Evolutionary conservation across 2,888 invertebrate genomes (phyloP), one percentile per base, ranked within the genome.

Genomic region (Anoplius nigerrimus): DNA sequence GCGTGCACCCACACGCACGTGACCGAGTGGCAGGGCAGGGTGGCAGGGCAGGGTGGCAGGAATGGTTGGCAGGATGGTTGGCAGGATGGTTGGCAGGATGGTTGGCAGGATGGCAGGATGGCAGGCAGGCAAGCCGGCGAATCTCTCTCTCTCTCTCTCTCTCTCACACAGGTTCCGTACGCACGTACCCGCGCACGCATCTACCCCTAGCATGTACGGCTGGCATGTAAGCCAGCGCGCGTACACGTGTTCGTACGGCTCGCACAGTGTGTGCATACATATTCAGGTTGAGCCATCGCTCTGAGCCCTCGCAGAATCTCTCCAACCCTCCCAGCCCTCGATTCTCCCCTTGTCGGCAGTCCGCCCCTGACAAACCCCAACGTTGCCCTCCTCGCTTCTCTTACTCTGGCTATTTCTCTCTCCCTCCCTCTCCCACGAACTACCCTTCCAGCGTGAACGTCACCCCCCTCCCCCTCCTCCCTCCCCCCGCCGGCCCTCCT

Each of bases 381-480:
- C 80, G 88, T 68, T 69, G 87, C 89, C 90, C 71, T 66, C 70
- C 62, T 66, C 65, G 66, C 71, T n/a, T n/a, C n/a, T n/a, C n/a
- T n/a, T n/a, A n/a, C n/a, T n/a, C n/a, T n/a, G n/a, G n/a, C n/a
- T n/a, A n/a, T n/a, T n/a, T n/a, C 61, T 72, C 66, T 66, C 61
- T 55, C 52, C 20, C 64, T 11, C 46, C 59, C 27, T 18, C 71
- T 74, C 65, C 69, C 74, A 81, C 79, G 80, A 61, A 21, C 46
- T 54, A 65, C 45, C 55, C 48, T 52, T 18, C 21, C 51, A 24
- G 24, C 24, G 24, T 6, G 24, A 24, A 6, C 24, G 24, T 45
- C 45, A 83, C 82, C 84, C 80, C 84, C 82, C 86, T 86, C 89
- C 90, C 90, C 90, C 90, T 90, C 51, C 51, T n/a, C 18, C 48